phyloP scores from a whole-genome alignment of 2,888 invertebrate genomes.

The Zaprionus lineosus region DNA sequence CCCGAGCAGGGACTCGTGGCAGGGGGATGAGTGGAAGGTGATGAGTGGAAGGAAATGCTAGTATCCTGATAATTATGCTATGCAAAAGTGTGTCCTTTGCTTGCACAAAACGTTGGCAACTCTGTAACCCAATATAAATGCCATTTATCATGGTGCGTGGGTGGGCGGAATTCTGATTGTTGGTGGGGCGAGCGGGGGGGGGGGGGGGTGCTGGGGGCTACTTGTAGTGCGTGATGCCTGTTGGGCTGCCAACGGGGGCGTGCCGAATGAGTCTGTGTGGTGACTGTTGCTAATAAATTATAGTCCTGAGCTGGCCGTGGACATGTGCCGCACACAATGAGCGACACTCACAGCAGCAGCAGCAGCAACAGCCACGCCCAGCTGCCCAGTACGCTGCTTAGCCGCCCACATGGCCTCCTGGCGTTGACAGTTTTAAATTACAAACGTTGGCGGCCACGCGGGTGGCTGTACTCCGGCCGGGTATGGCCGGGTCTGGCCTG shows the following conservation, averaged over 20 bases:
- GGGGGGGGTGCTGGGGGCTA: not conserved
- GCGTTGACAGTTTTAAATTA: conserved; percentile 78
- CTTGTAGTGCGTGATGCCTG: conserved; percentile 9
- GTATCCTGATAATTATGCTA: conserved; percentile 51
- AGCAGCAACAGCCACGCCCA: not conserved
- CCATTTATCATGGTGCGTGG: conserved; percentile 69
- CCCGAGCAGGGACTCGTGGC: conserved; percentile 10
- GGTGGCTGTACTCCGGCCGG: no score
- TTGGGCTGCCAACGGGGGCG: conserved; percentile 21
- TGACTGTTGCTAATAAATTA: conserved; percentile 77
- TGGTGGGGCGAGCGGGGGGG: not conserved
- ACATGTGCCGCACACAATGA: conserved; percentile 62
- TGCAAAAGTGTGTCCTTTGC: conserved; percentile 55
- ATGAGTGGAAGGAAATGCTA: conserved; percentile 33
- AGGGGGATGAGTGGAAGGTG: not conserved
- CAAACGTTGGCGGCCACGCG: conserved; percentile 57
- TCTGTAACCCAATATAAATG: conserved; percentile 77
- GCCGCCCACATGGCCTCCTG: conserved; percentile 38
- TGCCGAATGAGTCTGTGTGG: conserved; percentile 51
- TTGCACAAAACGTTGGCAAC: conserved; percentile 51
- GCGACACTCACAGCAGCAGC: not conserved
- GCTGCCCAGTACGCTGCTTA: conserved; percentile 2
- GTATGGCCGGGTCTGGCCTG: no score
- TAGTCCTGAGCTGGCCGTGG: conserved; percentile 50
- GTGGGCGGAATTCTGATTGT: conserved; percentile 3